Conservation (phyloP, 2,888 invertebrate species). For the Rosalia funebris region DNA sequence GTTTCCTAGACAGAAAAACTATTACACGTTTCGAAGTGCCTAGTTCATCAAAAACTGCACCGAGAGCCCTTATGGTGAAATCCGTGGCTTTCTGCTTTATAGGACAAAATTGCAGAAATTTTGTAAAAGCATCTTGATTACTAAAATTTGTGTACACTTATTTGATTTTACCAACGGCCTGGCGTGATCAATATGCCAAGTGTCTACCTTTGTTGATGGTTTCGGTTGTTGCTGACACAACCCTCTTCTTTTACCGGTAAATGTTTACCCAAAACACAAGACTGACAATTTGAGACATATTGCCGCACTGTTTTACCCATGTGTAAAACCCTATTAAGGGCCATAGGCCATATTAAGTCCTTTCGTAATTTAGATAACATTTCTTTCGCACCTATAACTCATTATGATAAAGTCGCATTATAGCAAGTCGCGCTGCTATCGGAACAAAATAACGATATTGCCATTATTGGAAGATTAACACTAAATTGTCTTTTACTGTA, state of each 20-base stretch:
- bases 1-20: neutral
- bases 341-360: neutral
- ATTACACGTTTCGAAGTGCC: neutral
- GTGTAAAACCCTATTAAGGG: too few species aligned
- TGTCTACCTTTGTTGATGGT: slow-evolving; percentile 2
- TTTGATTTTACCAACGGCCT: neutral
- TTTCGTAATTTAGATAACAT: neutral
- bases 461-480: neutral
- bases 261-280: neutral
- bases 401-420: neutral
- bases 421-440: neutral
- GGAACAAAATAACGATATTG: neutral
- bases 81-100: neutral
- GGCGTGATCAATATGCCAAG: slow-evolving; percentile 4
- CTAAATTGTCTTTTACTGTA: neutral
- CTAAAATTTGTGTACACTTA: neutral
- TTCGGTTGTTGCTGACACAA: neutral
- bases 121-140: neutral
- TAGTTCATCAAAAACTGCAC: neutral
- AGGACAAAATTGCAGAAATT: neutral
- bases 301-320: neutral
- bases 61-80: neutral
- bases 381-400: neutral
- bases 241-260: slow-evolving; percentile 1
- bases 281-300: neutral